phyloP scores from a whole-genome alignment of 2,113 vertebrate species.

The Onychostruthus taczanowskii region DNA sequence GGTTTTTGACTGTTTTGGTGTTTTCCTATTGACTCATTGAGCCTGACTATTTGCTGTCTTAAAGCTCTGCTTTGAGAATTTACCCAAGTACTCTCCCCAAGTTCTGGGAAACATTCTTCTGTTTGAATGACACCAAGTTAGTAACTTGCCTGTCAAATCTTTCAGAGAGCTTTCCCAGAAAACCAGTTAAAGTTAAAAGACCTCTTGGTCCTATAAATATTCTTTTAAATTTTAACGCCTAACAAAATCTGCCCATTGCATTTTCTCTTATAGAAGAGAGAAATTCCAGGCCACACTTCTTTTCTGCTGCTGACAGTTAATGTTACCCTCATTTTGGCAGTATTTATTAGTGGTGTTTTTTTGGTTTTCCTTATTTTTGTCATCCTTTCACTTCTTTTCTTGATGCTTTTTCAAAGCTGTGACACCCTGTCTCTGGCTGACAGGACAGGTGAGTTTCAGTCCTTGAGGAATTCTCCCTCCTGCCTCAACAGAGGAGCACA shows the following conservation, averaged over 20 bases:
- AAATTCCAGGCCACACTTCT: not conserved
- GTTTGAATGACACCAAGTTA: not conserved
- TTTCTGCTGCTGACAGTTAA: not conserved
- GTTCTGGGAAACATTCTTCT: not conserved
- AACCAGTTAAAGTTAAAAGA: not conserved
- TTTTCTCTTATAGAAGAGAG: not conserved
- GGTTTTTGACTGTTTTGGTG: fast-evolving
- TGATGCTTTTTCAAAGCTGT: not conserved
- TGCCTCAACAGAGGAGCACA: not conserved
- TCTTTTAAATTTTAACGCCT: not conserved
- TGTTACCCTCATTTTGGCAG: not conserved
- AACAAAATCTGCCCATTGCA: not conserved
- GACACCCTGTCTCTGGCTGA: conserved; percentile 30
- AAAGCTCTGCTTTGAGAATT: not conserved
- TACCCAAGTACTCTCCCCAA: not conserved
- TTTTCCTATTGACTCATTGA: not conserved
- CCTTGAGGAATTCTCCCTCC: conserved; percentile 25
- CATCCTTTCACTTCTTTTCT: not conserved
- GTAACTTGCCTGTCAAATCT: not conserved
- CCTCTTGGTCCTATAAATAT: not conserved
- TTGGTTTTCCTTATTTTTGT: not conserved
- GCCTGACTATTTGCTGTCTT: not conserved
- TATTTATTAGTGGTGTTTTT: not conserved
- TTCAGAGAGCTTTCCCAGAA: not conserved
- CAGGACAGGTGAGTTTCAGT: conserved; percentile 38